These are phyloP conservation scores for Saxicola maurus DNA, from an alignment of 2,797 vertebrate genomes.

Conservation along the genomic window DNA sequence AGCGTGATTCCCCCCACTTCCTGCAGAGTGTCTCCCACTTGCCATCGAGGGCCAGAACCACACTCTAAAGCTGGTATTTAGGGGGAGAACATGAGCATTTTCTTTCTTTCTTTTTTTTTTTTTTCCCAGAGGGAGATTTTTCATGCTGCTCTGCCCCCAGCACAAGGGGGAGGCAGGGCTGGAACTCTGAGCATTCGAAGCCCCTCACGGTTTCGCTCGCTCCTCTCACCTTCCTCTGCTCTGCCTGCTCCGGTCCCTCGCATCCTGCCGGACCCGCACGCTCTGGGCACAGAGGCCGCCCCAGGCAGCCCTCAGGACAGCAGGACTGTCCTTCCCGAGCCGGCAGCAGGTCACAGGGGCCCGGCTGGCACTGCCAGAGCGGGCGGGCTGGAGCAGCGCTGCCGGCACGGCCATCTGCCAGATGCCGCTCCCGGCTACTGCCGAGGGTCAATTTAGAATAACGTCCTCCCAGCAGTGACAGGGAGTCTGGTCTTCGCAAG, in stretches of 20 bases:
- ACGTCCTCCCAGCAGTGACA: not conserved
- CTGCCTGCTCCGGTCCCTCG: not conserved
- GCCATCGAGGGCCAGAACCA: not conserved
- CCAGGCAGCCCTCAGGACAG: not conserved
- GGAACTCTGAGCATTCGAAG: not conserved
- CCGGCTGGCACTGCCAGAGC: fast-evolving
- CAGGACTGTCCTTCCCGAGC: not conserved
- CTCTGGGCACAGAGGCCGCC: not conserved
- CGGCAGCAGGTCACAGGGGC: not conserved
- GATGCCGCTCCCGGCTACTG: not conserved
- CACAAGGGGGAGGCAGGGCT: not conserved
- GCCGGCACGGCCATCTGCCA: not conserved
- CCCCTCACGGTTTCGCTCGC: not conserved
- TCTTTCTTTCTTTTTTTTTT: too few species aligned
- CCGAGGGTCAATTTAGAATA: not conserved
- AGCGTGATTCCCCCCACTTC: not conserved
- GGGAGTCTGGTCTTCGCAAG: not conserved
- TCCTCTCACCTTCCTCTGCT: not conserved
- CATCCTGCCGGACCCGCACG: fast-evolving
- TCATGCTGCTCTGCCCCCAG: not conserved
- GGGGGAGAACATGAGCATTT: not conserved
- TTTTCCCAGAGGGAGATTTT: not conserved
- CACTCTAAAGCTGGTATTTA: not conserved
- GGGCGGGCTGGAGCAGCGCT: not conserved
- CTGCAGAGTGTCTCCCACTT: not conserved